phyloP scores from a whole-genome alignment of 1,140 invertebrate species.

The Microplitis mediator region DNA sequence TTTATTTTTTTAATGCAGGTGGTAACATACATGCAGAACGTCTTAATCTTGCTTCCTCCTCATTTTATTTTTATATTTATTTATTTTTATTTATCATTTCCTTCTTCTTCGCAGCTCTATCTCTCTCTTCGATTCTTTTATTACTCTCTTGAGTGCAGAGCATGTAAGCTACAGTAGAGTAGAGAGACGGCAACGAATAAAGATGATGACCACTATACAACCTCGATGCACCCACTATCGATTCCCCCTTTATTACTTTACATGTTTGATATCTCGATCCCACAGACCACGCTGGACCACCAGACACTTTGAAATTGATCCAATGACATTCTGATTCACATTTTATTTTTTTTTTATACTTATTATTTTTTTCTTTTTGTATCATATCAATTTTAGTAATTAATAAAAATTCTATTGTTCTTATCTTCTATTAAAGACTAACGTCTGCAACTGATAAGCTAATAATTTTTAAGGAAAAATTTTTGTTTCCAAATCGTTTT shows the following conservation, averaged over 20 bases:
- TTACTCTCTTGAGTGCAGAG: no score
- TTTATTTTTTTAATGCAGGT: not conserved
- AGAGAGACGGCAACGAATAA: conserved; percentile 15
- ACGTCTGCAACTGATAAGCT: no score
- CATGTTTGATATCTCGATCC: not conserved
- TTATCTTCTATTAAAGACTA: no score
- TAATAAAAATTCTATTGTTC: not conserved
- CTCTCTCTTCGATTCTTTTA: not conserved
- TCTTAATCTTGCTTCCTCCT: conserved; percentile 7
- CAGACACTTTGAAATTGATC: conserved; percentile 26
- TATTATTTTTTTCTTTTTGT: not conserved
- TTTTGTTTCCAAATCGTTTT: not conserved
- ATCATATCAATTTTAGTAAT: not conserved
- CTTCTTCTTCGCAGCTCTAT: no score
- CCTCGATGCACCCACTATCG: not conserved
- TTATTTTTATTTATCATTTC: not conserved
- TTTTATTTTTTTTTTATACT: conserved; percentile 9
- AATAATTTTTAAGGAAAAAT: not conserved
- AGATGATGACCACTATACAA: conserved; percentile 9
- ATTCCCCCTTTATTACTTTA: not conserved
- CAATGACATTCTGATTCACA: not conserved
- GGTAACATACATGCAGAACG: not conserved
- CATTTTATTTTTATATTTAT: not conserved
- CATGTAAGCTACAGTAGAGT: no score
- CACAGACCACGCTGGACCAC: conserved; percentile 1